Percentiles rank a stretch among this genome's conserved stretches.
phyloP scores from a whole-genome alignment of 2,888 invertebrate species.

The Latrodectus elegans region DNA sequence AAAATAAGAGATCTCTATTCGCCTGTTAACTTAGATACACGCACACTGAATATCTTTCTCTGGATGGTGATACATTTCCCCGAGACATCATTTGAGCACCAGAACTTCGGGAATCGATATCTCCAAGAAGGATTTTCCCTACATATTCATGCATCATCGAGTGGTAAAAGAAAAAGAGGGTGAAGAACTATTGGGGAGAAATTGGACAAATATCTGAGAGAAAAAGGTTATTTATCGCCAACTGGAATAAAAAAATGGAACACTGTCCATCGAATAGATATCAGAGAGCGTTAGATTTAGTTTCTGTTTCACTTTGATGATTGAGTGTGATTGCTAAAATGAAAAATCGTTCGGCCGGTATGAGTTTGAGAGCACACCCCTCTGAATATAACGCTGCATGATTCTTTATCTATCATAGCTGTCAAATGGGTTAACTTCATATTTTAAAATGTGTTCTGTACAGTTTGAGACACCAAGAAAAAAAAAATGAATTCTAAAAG shows the following conservation, averaged over 20 bases:
- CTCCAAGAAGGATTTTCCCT: not conserved
- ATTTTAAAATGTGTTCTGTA: too few species aligned
- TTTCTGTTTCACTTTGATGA: not conserved
- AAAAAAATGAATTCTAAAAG: too few species aligned
- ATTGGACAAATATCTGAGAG: slow-evolving; percentile 38
- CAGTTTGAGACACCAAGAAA: too few species aligned
- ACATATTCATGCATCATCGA: slow-evolving; percentile 1
- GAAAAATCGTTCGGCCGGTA: not conserved
- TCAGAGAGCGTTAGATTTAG: not conserved
- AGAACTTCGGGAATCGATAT: slow-evolving; percentile 16
- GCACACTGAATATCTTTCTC: not conserved
- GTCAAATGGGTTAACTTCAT: too few species aligned
- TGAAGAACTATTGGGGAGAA: not conserved
- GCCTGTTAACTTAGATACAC: not conserved
- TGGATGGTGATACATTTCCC: not conserved
- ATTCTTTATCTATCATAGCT: too few species aligned
- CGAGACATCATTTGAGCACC: not conserved
- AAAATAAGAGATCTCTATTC: not conserved
- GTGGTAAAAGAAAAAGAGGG: not conserved
- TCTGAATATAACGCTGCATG: too few species aligned
- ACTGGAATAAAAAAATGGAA: slow-evolving; percentile 10
- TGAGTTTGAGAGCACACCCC: not conserved
- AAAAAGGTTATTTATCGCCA: slow-evolving; percentile 35
- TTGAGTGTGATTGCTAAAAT: not conserved
- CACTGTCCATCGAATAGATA: not conserved